Evolutionary conservation across 2,797 vertebrate genomes (phyloP).

Genomic region (Holocentrus rufus): DNA sequence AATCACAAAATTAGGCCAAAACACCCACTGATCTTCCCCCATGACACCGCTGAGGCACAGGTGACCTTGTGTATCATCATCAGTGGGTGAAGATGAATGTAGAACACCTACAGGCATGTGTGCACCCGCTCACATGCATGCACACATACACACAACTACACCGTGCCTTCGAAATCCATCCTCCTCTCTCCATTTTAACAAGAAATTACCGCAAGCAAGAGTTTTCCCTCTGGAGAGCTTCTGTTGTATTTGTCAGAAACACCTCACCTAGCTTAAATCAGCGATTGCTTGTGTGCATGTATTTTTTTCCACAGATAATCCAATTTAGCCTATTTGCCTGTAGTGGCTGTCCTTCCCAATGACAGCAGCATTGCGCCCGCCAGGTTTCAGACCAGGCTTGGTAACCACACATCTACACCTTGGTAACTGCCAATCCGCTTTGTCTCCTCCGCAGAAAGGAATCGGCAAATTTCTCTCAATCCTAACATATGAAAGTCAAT

Average conservation of each 20-base stretch:
- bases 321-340: neutral
- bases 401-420: neutral
- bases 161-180: neutral
- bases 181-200: neutral
- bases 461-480: neutral
- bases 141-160: neutral
- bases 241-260: neutral
- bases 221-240: neutral
- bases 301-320: neutral
- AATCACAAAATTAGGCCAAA: conserved; percentile 59
- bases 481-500: neutral
- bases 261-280: neutral
- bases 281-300: too few relatives aligned
- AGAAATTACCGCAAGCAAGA: neutral
- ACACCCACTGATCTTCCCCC: conserved; percentile 50
- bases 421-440: too few relatives aligned
- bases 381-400: neutral
- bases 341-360: neutral
- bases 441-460: neutral
- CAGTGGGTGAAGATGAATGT: conserved; percentile 35
- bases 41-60: conserved; percentile 25
- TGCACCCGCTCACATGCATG: neutral
- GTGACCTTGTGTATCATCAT: conserved; percentile 47
- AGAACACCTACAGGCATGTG: conserved; percentile 12
- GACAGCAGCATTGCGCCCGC: neutral